Evolutionary conservation across 2,797 vertebrate genomes (phyloP).

Genomic region (Phrynocephalus guinanensis): DNA sequence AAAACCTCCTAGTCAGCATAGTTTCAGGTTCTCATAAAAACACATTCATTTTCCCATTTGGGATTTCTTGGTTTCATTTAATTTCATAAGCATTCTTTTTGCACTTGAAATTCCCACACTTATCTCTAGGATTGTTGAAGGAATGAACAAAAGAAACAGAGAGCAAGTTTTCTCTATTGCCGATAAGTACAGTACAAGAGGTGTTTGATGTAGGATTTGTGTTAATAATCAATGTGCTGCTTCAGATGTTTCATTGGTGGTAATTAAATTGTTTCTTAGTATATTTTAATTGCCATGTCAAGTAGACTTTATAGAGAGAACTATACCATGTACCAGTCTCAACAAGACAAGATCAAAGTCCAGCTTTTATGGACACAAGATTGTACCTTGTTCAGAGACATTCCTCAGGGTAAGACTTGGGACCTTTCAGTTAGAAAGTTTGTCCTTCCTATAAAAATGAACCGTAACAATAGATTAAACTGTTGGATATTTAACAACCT

Average conservation of each 20-base stretch:
- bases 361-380: neutral
- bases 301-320: constrained; percentile 9
- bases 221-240: constrained; percentile 45
- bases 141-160: constrained; percentile 30
- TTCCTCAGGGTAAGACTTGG: constrained; percentile 32
- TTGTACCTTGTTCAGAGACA: neutral
- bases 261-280: constrained; percentile 50
- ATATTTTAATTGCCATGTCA: neutral
- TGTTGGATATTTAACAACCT: neutral
- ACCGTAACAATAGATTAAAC: constrained; percentile 32
- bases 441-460: constrained; percentile 42
- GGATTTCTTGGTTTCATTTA: constrained; percentile 7
- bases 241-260: constrained; percentile 42
- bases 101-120: constrained; percentile 30
- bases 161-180: constrained; percentile 47
- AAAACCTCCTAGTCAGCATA: no score
- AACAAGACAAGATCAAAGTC: neutral
- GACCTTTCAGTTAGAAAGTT: constrained; percentile 35
- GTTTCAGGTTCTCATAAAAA: no score
- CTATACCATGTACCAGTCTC: neutral
- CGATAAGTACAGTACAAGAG: constrained; percentile 42
- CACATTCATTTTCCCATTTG: neutral
- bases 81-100: constrained; percentile 1
- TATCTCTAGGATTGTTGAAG: neutral
- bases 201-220: constrained; percentile 53